Base-by-base conservation (phyloP, 2,113 vertebrate species). In the Smithornis capensis region DNA sequence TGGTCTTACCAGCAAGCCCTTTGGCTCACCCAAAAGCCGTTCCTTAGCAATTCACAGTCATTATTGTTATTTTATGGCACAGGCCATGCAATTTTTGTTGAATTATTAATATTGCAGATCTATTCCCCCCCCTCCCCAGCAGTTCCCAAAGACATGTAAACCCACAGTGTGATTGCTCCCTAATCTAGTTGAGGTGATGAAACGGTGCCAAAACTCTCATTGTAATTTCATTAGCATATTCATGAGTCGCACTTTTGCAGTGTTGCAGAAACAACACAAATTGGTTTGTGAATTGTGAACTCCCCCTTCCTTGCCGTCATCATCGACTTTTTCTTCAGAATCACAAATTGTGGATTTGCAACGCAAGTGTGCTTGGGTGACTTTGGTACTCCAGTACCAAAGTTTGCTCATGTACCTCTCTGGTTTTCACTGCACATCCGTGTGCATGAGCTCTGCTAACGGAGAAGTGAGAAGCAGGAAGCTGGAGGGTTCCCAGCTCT, bases 251-350 rank as follows among this genome's bases (percentile, higher is more conserved):
- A 98, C 97, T 98, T 98, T 96, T 98, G 97, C 98, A 98, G 96
- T 98, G 98, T 98, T 98, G 98, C 98, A 98, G 98, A 98, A 98
- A 98, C 98, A 98, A 98, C 97, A 97, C 97, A 98, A 98, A 98
- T 98, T 98, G 97, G 97, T 97, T 98, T 98, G 98, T 96, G 97
- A 87, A 97, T 98, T 98, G 97, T 98, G 97, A 97, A 97, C 97
- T 98, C 97, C 97, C 97, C 96, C 80, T 98, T 96, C 97, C 93
- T 97, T 40, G 25, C 82, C 15, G 1, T 16, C 18, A 16, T 12
- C 16, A 11, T n/a, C 40, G 14, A 24, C 71, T 90, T 79, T 83
- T 89, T 92, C 92, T 95, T 74, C 73, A 67, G 97, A 97, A 98
- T 89, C 89, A 63, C 89, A 94, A 97, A 92, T 73, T 82, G 88